Evolutionary conservation across 2,113 vertebrate genomes (phyloP), one percentile per base, ranked within the genome.

Genomic region (Cyprinodon tularosa): DNA sequence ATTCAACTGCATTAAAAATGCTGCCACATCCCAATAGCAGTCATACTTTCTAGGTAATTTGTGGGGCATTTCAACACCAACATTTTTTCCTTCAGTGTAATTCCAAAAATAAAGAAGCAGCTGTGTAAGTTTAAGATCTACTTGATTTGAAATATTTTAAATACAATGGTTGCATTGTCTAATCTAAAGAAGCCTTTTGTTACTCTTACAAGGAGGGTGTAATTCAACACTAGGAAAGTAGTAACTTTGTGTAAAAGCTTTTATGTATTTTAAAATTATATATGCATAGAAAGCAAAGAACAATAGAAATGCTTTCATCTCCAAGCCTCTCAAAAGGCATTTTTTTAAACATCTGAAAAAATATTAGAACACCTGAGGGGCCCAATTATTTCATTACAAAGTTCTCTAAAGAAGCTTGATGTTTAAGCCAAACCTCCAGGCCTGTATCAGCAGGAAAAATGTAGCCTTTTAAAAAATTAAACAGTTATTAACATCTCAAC

Each of bases 341-440:
- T 38, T 47, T 37, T 68, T 12, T 47, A 62, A 66, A 62, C 66
- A 70, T 29, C 57, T 15, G 40, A n/a, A 36, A 70, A 40, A 66
- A 22, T 15, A 13, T 48, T 37, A 42, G 15, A 39, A 67, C 42
- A 67, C 71, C n/a, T 22, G 57, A 11, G 12, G 48, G 48, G 48
- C 48, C 48, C 17, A 15, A 57, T 68, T 69, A 78, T 63, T 45
- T 60, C 50, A 66, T 53, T 20, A 53, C 9, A 4, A 76, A 53
- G 29, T 59, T 44, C 15, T 64, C 38, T 38, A 20, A 66, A 71
- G 74, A 36, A 4, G 62, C 12, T 75, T 70, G 39, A 82, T 72
- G 65, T 75, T 47, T 17, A 72, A 75, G 64, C 76, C 72, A 87
- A 84, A 76, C 39, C 65, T 76, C 40, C 1, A 62, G 66, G 68